Conservation (phyloP, 2,888 invertebrate species). For the Notodonta dromedarius region DNA sequence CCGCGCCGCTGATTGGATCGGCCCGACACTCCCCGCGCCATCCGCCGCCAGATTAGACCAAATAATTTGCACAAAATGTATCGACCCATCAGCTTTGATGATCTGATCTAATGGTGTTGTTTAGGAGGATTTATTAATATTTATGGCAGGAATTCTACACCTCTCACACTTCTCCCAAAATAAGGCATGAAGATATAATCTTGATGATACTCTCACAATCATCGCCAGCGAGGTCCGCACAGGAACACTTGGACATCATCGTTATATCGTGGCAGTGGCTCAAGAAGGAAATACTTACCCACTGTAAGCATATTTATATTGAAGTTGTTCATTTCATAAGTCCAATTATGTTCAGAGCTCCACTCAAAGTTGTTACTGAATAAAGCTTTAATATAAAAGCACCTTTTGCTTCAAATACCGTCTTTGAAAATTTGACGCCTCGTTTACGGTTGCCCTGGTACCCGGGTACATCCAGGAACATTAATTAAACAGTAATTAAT, state of each 20-base stretch:
- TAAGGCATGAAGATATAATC: not conserved
- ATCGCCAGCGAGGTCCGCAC: not conserved
- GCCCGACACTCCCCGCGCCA: conserved; percentile 13
- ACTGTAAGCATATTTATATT: no score
- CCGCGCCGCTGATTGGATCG: conserved; percentile 19
- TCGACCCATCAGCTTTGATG: conserved; percentile 16
- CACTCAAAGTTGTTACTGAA: not conserved
- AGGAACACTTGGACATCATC: no score
- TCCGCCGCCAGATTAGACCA: conserved; percentile 23
- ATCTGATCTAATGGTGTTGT: conserved; percentile 12
- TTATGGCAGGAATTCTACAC: no score
- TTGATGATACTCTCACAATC: not conserved
- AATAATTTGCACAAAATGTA: conserved; percentile 30
- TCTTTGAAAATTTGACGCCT: conserved; percentile 16
- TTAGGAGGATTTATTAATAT: not conserved
- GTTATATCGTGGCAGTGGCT: no score
- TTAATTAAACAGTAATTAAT: not conserved
- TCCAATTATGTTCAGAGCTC: not conserved
- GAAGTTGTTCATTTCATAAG: no score
- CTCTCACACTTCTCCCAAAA: no score
- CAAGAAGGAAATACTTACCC: no score
- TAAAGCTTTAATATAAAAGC: not conserved
- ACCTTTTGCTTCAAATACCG: not conserved
- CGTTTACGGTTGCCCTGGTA: conserved; percentile 8
- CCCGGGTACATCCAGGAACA: not conserved